These are phyloP conservation scores for Sebastes taczanowskii DNA, from an alignment of 2,797 vertebrate species.

Conservation along the genomic window DNA sequence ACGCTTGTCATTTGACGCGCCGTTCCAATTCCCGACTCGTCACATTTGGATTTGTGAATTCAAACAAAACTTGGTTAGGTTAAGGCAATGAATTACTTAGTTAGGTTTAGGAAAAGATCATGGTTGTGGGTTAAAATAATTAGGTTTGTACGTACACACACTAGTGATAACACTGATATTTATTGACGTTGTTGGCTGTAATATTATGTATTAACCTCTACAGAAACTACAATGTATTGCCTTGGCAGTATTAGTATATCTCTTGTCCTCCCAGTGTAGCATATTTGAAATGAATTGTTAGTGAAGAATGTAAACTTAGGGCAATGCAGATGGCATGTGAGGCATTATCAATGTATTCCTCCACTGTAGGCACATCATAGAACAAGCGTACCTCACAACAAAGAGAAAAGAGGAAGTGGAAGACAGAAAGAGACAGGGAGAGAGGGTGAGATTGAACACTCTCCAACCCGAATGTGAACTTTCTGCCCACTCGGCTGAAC, in stretches of 20 bases:
- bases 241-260: neutral
- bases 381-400: neutral
- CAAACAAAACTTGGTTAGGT: neutral
- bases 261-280: neutral
- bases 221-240: neutral
- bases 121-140: no score
- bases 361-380: conserved; percentile 4
- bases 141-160: no score
- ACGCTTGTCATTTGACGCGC: no score
- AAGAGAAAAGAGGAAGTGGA: neutral
- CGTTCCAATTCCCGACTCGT: no score
- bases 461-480: conserved; percentile 24
- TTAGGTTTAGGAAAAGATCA: neutral
- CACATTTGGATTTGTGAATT: neutral
- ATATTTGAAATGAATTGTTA: neutral
- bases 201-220: neutral
- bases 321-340: neutral
- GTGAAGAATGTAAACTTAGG: neutral
- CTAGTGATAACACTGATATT: neutral
- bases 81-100: neutral
- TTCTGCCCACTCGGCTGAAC: conserved; percentile 50
- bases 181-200: neutral
- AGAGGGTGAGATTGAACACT: conserved; percentile 8
- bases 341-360: neutral
- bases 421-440: neutral